Evolutionary conservation across 2,113 vertebrate species (phyloP), one percentile per base, ranked within the genome.

Genomic region (Campylomormyrus tamandua): DNA sequence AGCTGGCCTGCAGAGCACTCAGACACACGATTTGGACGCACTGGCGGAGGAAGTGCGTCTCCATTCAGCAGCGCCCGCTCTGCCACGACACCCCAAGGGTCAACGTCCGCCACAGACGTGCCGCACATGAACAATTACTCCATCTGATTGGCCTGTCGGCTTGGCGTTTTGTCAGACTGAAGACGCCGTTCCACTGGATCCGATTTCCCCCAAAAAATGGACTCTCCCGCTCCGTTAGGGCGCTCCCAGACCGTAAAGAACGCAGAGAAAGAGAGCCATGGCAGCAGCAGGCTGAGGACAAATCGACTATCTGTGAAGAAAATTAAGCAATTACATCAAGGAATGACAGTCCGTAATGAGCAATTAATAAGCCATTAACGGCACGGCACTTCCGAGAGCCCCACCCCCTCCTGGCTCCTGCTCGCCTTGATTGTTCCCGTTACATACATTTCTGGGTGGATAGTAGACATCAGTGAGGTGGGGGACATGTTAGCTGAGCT

Each of bases 1-100:
- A 11, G 62, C 62, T 70, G 62, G n/a, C 62, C 62, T 93, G 97
- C 97, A 95, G 97, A 97, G 92, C 95, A 96, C 94, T 96, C 95
- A 88, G 96, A 95, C 92, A 92, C 92, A 90, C 97, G 24, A 66
- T 27, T 66, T 0, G 62, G 24, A 66, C 2, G 2, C 62, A n/a
- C n/a, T 27, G n/a, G 9, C 1, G 2, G n/a, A 66, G n/a, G 62
- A n/a, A 27, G 62, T 2, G 62, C 24, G 3, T 42, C 35, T 27
- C 35, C 62, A n/a, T 42, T 46, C 42, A 90, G 46, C 87, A 8
- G 21, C 11, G 19, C 21, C 39, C 9, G 39, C 21, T 46, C 39
- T 3, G 15, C 45, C 19, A 3, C 45, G 2, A 3, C 42, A 39
- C 19, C 45, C 21, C 91, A 49, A 83, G 89, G 90, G 89, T 92